Percentiles rank a stretch among this genome's conserved stretches.
Evolutionary conservation across 2,113 vertebrate species (phyloP).

Genomic region (Spheniscus mendiculus): DNA sequence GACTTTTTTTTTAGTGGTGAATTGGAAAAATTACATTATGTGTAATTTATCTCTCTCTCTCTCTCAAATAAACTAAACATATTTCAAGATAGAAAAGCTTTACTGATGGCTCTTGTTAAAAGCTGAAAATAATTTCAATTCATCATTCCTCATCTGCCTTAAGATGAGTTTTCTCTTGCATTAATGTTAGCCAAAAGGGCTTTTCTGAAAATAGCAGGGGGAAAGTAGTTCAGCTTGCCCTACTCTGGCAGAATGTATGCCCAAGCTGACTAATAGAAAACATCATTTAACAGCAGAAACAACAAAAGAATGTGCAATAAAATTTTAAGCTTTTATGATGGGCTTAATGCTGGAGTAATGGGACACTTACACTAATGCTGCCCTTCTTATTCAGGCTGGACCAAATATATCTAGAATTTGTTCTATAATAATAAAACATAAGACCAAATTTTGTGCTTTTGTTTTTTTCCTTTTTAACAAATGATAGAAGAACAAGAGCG

Average conservation of each 20-base stretch:
- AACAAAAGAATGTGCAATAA: neutral
- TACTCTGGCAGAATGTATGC: neutral
- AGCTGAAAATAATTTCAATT: constrained; percentile 1
- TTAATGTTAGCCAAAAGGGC: constrained; percentile 1
- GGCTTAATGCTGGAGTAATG: neutral
- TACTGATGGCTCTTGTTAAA: constrained; percentile 9
- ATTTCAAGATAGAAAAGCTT: neutral
- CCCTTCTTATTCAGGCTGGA: neutral
- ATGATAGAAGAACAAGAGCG: neutral
- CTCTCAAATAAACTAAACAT: neutral
- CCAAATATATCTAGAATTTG: neutral
- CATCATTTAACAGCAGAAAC: neutral
- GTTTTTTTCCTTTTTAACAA: neutral
- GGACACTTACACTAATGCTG: neutral
- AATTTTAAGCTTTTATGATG: neutral
- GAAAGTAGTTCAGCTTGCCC: neutral
- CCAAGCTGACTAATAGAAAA: neutral
- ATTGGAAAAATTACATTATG: neutral
- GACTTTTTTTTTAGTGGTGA: neutral
- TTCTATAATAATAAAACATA: neutral
- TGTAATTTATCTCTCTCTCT: constrained; percentile 8
- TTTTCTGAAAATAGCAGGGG: neutral
- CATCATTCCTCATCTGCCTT: neutral
- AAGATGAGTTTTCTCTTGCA: neutral
- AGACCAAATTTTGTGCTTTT: neutral